A percentile compares a stretch with the other conserved stretches of the same genome.
Conservation (phyloP, 1,140 invertebrate genomes). For the Coenobita brevimanus region DNA sequence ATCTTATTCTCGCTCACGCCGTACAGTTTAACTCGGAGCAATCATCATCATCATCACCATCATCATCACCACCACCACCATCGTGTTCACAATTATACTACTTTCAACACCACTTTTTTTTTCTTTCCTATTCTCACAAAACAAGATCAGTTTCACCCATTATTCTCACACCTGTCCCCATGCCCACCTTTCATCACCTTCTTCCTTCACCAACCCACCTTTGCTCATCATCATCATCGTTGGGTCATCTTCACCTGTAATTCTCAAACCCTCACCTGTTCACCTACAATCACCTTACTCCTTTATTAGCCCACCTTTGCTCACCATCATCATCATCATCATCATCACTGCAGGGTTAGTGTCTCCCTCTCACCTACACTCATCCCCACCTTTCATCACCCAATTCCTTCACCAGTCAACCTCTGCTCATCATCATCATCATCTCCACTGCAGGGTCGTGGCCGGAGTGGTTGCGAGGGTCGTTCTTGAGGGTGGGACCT, state of each 20-base stretch:
- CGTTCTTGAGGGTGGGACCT: constrained; percentile 63
- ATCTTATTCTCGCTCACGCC: no score
- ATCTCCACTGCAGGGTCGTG: constrained; percentile 33
- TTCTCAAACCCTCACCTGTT: background rate
- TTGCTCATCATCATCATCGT: background rate
- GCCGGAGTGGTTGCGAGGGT: constrained; percentile 63
- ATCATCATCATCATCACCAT: no score
- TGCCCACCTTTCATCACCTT: background rate
- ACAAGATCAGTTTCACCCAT: background rate
- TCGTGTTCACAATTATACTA: no score
- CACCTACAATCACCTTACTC: background rate
- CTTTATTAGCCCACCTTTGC: background rate
- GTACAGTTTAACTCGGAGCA: no score
- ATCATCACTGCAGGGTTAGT: background rate
- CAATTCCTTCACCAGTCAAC: background rate
- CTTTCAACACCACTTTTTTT: background rate
- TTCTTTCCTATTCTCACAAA: background rate
- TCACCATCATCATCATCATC: background rate
- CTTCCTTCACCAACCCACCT: background rate
- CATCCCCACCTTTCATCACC: background rate
- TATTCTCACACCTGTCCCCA: background rate
- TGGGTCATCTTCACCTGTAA: background rate
- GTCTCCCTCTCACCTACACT: background rate
- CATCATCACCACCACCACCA: no score
- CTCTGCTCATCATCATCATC: background rate